Base-by-base conservation (phyloP, 1,140 invertebrate species). In the Oppia nitens region DNA sequence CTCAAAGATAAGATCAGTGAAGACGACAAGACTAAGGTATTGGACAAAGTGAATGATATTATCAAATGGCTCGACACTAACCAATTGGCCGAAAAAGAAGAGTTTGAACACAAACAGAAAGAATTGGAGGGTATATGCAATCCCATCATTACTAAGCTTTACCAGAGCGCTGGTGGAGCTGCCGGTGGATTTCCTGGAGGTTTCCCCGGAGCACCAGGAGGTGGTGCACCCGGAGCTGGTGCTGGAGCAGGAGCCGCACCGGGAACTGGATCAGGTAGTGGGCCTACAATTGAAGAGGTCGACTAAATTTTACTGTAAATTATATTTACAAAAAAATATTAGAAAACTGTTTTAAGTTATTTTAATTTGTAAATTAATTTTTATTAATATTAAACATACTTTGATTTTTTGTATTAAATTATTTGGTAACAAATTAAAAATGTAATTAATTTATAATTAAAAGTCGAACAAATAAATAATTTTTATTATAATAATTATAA, bases 11-110 rank as follows among this genome's bases (percentile, higher is more conserved):
- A 79, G 65, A 70, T 97, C 66, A 77, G 81, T 14, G 87, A 87
- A 57, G 74, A 81, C 12, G 93, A 98, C 68, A 87, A 86, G 70
- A 85, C 83, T 63, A 81, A 78, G 20, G 84, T 97, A 61, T 65
- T 85, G 62, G 87, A 93, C 66, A 93, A 92, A 71, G 92, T 89
- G 73, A 87, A 88, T 65, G 89, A 94, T 64, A 84, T 87, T 55
- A 87, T 97, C 69, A 81, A 83, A 63, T 97, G 93, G 93, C 77
- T 97, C 48, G 92, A 97, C 71, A 80, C 80, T 26, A 97, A 97
- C 71, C 87, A 93, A 70, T 26, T 73, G 11, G 74, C 72, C 4
- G 87, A 92, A 58, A 92, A 91, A 70, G 89, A 93, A 71, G 90
- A 94, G 71, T 92, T 87, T 65, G 87, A 92, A 69, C 84, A 91